Conservation (phyloP, 2,113 vertebrate species). For the Grallaria varia region DNA sequence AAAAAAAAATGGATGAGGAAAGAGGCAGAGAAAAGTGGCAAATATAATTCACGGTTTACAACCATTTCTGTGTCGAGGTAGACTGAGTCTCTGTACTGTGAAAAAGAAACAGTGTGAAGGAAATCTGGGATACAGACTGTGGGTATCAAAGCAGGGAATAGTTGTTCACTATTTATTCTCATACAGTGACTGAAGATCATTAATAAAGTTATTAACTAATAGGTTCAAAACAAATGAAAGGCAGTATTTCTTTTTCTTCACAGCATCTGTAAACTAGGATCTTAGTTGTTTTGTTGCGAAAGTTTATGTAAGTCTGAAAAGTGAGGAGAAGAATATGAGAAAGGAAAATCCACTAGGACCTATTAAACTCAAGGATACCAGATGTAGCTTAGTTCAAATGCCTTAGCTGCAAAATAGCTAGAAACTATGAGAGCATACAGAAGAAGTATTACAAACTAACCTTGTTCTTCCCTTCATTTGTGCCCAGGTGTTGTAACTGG, state of each 20-base stretch:
- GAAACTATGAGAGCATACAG: background rate
- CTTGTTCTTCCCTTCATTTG: background rate
- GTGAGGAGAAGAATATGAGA: background rate
- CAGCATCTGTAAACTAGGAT: background rate
- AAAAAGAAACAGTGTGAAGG: background rate
- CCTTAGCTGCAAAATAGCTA: background rate
- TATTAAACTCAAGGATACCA: background rate
- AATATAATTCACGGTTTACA: background rate
- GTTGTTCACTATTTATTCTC: background rate
- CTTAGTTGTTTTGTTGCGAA: background rate
- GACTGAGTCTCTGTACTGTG: background rate
- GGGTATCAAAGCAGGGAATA: background rate
- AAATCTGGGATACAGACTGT: background rate
- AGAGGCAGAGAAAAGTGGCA: background rate
- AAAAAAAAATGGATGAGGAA: background rate
- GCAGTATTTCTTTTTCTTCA: background rate
- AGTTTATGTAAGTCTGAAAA: background rate
- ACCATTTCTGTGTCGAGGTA: background rate
- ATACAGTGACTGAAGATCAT: background rate
- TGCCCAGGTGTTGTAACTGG: background rate
- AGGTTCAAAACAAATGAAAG: background rate
- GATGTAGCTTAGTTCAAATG: background rate
- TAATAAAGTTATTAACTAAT: background rate
- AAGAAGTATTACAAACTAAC: background rate
- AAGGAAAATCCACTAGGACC: background rate